A percentile compares a stretch with the other conserved stretches of the same genome.
phyloP scores from a whole-genome alignment of 2,113 vertebrate genomes.

The Naja naja region DNA sequence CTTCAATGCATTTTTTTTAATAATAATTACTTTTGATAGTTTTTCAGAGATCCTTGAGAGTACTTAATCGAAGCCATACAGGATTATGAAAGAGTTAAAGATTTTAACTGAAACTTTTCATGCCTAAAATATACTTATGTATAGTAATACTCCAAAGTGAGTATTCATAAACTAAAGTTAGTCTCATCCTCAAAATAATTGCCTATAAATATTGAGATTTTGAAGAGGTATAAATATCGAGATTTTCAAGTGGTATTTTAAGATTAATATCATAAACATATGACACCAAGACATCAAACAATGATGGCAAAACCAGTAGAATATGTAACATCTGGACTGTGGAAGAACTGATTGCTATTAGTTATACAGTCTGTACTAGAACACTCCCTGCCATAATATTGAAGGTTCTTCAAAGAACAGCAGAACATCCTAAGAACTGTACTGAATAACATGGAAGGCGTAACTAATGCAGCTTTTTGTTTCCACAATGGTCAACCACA shows the following conservation, averaged over 20 bases:
- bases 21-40: neutral
- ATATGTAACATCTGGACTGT: neutral
- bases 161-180: neutral
- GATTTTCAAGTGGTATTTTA: neutral
- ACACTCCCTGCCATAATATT: neutral
- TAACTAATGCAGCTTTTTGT: neutral
- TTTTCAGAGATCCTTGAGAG: neutral
- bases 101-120: neutral
- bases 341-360: constrained; percentile 19
- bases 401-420: neutral
- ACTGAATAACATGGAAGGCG: neutral
- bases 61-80: neutral
- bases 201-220: neutral
- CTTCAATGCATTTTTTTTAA: neutral
- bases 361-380: neutral
- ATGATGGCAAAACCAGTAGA: neutral
- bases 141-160: neutral
- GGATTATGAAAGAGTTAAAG: neutral
- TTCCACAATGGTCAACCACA: neutral
- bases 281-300: neutral
- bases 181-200: neutral
- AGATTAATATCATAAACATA: neutral
- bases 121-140: neutral
- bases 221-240: neutral
- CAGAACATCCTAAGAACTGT: neutral